Percentiles rank a stretch among this genome's conserved stretches.
Conservation (phyloP, 2,113 vertebrate genomes). For the Phyllostomus discolor region DNA sequence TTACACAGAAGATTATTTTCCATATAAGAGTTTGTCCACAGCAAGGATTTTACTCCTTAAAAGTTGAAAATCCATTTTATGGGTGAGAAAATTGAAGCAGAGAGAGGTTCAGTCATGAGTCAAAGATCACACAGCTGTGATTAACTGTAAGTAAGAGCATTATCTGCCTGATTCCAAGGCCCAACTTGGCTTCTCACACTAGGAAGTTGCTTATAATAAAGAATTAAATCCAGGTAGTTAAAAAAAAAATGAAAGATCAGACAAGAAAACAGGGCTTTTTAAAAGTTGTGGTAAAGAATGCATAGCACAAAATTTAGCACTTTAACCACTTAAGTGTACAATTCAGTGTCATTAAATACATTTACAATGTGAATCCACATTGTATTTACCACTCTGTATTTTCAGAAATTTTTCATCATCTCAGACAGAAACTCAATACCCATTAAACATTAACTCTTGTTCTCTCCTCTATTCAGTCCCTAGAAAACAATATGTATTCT, state of each 20-base stretch:
- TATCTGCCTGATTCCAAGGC: background rate
- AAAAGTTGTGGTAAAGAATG: background rate
- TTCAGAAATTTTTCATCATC: background rate
- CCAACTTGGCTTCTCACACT: background rate
- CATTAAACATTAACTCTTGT: background rate
- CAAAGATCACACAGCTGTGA: background rate
- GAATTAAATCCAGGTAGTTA: background rate
- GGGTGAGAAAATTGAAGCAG: background rate
- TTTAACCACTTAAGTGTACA: background rate
- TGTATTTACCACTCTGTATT: background rate
- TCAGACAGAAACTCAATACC: background rate
- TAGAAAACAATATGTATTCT: background rate
- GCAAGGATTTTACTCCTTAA: background rate
- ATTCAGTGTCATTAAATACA: background rate
- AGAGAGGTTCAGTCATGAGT: background rate
- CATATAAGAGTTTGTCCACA: background rate
- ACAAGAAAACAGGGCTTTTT: background rate
- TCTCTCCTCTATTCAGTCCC: background rate
- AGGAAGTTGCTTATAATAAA: background rate
- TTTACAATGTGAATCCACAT: background rate
- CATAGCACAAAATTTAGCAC: background rate
- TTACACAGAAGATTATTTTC: background rate
- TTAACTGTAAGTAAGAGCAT: background rate
- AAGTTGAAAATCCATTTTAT: background rate
- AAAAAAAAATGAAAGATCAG: background rate